These are phyloP conservation scores for Caenorhabditis sp. DNA, from an alignment of 2,888 invertebrate genomes.

Conservation along the genomic window DNA sequence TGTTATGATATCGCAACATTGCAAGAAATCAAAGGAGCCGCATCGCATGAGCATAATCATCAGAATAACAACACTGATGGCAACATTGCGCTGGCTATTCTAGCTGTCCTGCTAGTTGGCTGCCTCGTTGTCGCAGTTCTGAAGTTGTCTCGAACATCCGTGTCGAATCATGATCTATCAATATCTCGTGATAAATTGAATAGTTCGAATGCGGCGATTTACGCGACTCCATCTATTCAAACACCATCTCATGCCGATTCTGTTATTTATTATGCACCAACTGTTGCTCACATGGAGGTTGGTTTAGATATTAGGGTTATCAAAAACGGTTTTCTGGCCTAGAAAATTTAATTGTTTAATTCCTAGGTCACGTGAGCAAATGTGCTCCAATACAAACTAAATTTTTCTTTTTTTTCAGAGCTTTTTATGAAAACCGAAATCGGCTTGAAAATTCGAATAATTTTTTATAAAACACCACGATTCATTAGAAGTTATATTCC, in stretches of 20 bases:
- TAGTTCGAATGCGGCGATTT: constrained; percentile 46
- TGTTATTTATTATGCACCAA: constrained; percentile 54
- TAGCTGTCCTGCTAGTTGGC: constrained; percentile 50
- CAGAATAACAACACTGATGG: constrained; percentile 23
- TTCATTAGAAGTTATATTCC: background rate
- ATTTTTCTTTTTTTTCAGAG: too few relatives aligned
- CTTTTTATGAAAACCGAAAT: too few relatives aligned
- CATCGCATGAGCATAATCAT: background rate
- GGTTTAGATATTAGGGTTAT: too few relatives aligned
- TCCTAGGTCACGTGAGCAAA: background rate
- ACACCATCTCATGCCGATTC: constrained; percentile 46
- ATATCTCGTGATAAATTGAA: constrained; percentile 39
- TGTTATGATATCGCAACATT: constrained; percentile 62
- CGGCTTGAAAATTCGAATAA: too few relatives aligned
- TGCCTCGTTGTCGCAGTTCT: constrained; percentile 49
- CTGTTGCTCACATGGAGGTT: constrained; percentile 56
- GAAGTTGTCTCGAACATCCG: constrained; percentile 29
- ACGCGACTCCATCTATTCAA: constrained; percentile 52
- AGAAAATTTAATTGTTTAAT: background rate
- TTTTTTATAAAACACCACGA: too few relatives aligned
- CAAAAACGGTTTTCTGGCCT: too few relatives aligned
- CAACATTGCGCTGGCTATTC: constrained; percentile 44
- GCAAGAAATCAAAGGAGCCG: constrained; percentile 49
- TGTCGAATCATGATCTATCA: constrained; percentile 16
- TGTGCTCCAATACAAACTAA: too few relatives aligned